Evolutionary conservation across 2,888 invertebrate species (phyloP).

Genomic region (Seira musarum): DNA sequence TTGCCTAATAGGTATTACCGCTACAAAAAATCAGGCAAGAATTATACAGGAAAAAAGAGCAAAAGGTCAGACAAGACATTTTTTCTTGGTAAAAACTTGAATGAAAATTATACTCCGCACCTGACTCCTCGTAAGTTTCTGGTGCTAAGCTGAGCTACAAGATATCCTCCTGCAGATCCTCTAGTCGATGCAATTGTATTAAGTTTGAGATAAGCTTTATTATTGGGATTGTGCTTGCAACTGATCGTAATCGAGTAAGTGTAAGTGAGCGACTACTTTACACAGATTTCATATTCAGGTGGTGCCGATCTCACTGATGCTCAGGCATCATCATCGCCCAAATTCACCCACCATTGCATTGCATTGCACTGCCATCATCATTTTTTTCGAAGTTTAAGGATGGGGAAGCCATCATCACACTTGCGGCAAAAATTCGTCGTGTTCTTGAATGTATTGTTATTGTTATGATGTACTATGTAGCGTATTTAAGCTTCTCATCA

Average conservation of each 20-base stretch:
- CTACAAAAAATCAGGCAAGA: conserved; percentile 29
- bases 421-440: too few relatives aligned
- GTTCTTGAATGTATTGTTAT: not conserved
- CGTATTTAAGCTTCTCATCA: not conserved
- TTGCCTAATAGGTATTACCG: conserved; percentile 37
- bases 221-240: not conserved
- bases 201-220: conserved; percentile 2
- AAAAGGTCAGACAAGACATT: conserved; percentile 45
- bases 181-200: conserved; percentile 5
- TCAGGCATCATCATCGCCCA: not conserved
- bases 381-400: conserved; percentile 8
- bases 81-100: conserved; percentile 41
- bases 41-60: conserved; percentile 35
- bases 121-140: not conserved
- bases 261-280: not conserved
- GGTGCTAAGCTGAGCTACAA: too few relatives aligned
- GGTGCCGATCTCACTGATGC: not conserved
- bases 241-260: not conserved
- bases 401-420: conserved; percentile 4
- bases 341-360: not conserved
- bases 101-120: conserved; percentile 17
- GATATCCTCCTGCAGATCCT: not conserved
- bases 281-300: not conserved
- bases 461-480: not conserved
- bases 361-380: conserved; percentile 2